Evolutionary conservation across 2,888 invertebrate genomes (phyloP), one percentile per base, ranked within the genome.

Genomic region (Dasysyrphus tricinctus): DNA sequence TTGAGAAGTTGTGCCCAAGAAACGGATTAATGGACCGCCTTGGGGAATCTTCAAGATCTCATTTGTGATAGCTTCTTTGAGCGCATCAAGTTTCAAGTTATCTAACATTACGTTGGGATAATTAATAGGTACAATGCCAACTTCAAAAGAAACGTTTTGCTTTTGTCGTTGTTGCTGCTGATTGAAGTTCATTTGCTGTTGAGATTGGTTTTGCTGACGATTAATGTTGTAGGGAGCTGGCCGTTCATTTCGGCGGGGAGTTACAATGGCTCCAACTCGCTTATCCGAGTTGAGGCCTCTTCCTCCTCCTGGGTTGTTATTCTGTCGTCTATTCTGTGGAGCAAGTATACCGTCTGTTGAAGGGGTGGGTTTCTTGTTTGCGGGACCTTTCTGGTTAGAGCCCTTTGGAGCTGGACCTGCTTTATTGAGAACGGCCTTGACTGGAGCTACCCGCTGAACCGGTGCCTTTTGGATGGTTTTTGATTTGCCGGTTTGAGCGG

Each of bases 1-100:
- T n/a, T 86, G 75, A 34, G 78, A 74, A 39, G 57, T 79, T 57
- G 86, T 86, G 16, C 86, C 86, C 72, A 86, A 79, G 37, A 86
- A 86, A 19, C 86, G 82, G 24, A 86, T 70, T 19, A 72, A 42
- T 11, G 86, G 86, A 34, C 82, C 86, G 42, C 82, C 82, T 11
- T 49, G 82, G 16, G 86, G 82, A 51, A 86, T 86, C 54, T 86
- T 86, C 24, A 82, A 59, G 34, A 86, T 86, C 54, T 86, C 86
- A 79, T 86, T 86, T 16, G 86, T 86, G 65, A 86, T 86, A 54
- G 86, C 86, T 54, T 86, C 86, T 65, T 86, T 86, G 54, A 86
- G 72, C 57, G 86, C 86, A 34, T 86, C 86, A 34, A 86, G 82
- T 67, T 86, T 86, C 72, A 79, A 75, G 16, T 86, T 59, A 51